Evolutionary conservation across 2,888 invertebrate species (phyloP).

Genomic region (Boloria selene): DNA sequence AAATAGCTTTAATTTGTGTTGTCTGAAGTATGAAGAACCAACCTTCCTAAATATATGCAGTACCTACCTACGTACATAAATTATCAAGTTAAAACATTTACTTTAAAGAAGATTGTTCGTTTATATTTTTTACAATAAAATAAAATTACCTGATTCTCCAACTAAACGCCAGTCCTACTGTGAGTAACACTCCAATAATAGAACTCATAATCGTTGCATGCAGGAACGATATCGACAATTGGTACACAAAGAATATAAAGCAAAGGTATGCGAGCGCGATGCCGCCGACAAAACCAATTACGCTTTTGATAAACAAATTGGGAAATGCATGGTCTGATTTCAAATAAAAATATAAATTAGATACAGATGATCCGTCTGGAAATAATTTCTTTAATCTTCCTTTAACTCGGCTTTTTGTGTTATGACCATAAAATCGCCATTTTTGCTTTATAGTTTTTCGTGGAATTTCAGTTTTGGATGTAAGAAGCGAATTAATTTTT

Average conservation of each 20-base stretch:
- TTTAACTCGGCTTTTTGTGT: constrained; percentile 62
- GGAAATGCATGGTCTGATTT: constrained; percentile 75
- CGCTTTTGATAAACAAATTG: constrained; percentile 84
- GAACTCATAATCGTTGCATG: constrained; percentile 84
- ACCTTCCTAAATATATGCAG: no score
- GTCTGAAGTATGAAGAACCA: no score
- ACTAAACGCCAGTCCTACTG: constrained; percentile 86
- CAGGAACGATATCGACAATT: constrained; percentile 83
- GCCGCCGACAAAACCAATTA: constrained; percentile 85
- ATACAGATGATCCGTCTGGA: constrained; percentile 64
- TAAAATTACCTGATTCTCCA: constrained; percentile 62
- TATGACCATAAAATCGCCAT: constrained; percentile 71
- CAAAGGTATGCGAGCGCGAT: constrained; percentile 85
- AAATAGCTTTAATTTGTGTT: no score
- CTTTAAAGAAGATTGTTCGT: no score
- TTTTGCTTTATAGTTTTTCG: constrained; percentile 71
- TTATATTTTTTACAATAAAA: neutral
- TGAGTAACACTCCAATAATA: constrained; percentile 83
- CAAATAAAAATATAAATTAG: constrained; percentile 58
- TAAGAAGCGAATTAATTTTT: constrained; percentile 79
- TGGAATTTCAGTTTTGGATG: constrained; percentile 64
- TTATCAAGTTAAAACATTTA: no score
- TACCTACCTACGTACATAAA: no score
- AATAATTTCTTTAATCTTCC: constrained; percentile 60
- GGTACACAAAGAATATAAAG: constrained; percentile 86